Base-by-base conservation (phyloP, 2,113 vertebrate species). In the Hylia prasina region DNA sequence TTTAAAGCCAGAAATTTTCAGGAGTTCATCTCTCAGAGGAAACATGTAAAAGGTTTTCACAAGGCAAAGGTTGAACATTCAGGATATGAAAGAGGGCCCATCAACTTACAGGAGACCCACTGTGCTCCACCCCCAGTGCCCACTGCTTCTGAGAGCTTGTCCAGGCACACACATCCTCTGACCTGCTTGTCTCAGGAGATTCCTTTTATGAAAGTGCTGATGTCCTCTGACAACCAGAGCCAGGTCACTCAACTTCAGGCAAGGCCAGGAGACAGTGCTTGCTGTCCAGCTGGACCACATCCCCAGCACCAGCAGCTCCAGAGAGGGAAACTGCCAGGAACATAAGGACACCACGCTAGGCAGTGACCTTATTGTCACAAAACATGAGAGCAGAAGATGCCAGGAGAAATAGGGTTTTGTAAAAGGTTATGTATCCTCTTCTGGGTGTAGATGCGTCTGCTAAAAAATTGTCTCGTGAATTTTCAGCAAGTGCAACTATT, bases 31-130 rank as follows among this genome's bases (percentile, higher is more conserved):
- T 71, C 31, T 76, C 6, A 12, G 28, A 63, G 22, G 8, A 87
- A 79, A 58, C 4, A 21, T 4, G 6, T 45, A 66, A 53, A 68
- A 11, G 8, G 65, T n/a, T 44, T 64, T 47, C 25, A 37, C 1
- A 2, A 60, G 48, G 31, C 39, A 77, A 64, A n/a, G 23, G 24
- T 0, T 66, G 63, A 82, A 7, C n/a, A 63, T 10, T 27, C 8
- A 68, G n/a, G 25, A 6, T 20, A 30, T 11, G 12, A 23, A 42
- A n/a, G 25, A 9, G 15, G 4, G 8, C 14, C 9, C 24, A 9
- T 9, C 0, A 1, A 4, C 13, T 23, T 5, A 24, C 3, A n/a
- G 28, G 22, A 71, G 4, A 24, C 3, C 3, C 13, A 5, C 10
- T 53, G n/a, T 40, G 21, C 66, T 42, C 72, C 9, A 0, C 12